Evolutionary conservation across 2,888 invertebrate species (phyloP), one percentile per base, ranked within the genome.

Genomic region (Tiliacea aurago): DNA sequence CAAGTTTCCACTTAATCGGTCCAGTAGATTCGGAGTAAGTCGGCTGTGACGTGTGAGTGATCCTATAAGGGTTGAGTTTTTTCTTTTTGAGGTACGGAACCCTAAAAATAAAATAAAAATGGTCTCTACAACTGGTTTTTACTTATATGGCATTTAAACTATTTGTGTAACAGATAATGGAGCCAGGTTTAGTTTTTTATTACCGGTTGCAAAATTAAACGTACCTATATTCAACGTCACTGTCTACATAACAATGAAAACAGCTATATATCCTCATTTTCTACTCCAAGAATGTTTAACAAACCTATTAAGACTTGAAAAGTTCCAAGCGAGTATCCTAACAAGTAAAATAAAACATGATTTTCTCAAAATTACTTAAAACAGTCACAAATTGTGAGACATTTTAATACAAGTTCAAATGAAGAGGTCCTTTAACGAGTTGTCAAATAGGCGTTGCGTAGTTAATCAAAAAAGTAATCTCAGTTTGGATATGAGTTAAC

Each of bases 381-480:
- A 76, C 67, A 85, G 70, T 64, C 72, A 11, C 49, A 56, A 73
- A 70, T 80, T 77, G 56, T 70, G n/a, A 61, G 63, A 64, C 75
- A 86, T 72, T 75, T 73, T 82, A 71, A 84, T 70, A 58, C 47
- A 85, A 84, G 66, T 78, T 84, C 68, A 80, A 80, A 84, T 78
- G 63, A 73, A 71, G 67, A 63, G 70, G 28, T 45, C 65, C 65
- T 70, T 74, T 71, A 85, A 76, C 78, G 77, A 86, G 70, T 86
- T 82, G 70, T 63, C 73, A 76, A 69, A 82, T 80, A 70, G 69
- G 45, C 41, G 71, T 76, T 63, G 71, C 70, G 68, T 64, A 84
- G 83, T 85, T 87, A 88, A 88, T 89, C 88, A 87, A 89, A 90
- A 90, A 88, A 87, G 87, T 87, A 90, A 91, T 90, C 85, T 87